Percentiles rank a stretch among this genome's conserved stretches.
Evolutionary conservation across 2,113 vertebrate genomes (phyloP).

Genomic region (Gymnocephalus cernua): DNA sequence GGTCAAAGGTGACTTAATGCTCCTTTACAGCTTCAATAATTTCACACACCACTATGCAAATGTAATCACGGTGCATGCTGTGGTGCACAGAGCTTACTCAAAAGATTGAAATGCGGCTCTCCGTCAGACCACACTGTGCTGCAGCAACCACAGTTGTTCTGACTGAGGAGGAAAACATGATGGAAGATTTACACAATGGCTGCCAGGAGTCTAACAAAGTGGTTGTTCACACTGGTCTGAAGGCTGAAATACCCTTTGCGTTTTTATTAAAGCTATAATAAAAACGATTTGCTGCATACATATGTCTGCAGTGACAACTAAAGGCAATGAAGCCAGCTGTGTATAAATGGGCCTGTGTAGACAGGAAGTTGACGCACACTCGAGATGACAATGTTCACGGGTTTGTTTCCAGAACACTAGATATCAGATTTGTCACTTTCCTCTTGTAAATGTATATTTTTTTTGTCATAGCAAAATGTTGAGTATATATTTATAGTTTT

Average conservation of each 20-base stretch:
- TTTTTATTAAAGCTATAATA: conserved; percentile 25
- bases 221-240: neutral
- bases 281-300: neutral
- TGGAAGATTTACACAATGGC: neutral
- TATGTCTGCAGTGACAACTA: conserved; percentile 10
- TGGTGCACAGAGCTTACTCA: neutral
- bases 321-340: conserved; percentile 1
- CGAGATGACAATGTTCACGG: neutral
- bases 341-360: neutral
- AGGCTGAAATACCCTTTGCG: conserved; percentile 9
- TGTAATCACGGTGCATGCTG: neutral
- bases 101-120: neutral
- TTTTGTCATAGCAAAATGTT: neutral
- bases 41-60: neutral
- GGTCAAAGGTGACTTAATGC: neutral
- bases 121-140: neutral
- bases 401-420: neutral
- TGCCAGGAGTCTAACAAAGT: conserved; percentile 10
- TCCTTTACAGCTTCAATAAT: neutral
- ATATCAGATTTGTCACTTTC: neutral
- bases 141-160: neutral
- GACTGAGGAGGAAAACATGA: neutral
- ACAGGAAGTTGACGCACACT: neutral
- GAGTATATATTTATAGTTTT: neutral
- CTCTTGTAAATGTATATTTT: neutral